These are phyloP conservation scores for Diplodus sargus DNA, from an alignment of 2,797 vertebrate genomes.

Conservation along the genomic window DNA sequence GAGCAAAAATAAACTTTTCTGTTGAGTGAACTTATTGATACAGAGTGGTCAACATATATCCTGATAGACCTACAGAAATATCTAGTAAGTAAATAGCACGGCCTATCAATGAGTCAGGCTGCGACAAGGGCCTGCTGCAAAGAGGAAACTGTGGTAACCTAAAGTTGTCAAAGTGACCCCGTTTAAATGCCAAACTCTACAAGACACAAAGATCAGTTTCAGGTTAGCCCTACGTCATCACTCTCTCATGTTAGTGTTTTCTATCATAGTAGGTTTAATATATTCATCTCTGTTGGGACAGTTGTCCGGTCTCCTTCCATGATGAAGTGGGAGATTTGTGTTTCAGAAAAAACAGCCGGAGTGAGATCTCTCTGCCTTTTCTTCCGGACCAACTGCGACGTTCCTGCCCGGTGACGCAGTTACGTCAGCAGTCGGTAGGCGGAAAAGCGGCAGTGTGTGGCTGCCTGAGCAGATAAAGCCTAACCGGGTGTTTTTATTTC, in stretches of 20 bases:
- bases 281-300: too few species aligned
- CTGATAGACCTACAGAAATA: background rate
- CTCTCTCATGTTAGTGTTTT: background rate
- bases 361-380: slow-evolving; percentile 45
- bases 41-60: background rate
- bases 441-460: slow-evolving; percentile 70
- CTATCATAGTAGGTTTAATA: background rate
- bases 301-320: background rate
- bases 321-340: background rate
- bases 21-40: background rate
- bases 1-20: background rate
- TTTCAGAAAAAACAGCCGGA: slow-evolving; percentile 34
- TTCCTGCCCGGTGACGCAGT: slow-evolving; percentile 53
- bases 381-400: slow-evolving; percentile 38
- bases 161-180: background rate
- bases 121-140: background rate
- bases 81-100: background rate
- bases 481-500: slow-evolving; percentile 53
- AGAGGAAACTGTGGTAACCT: background rate
- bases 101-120: background rate
- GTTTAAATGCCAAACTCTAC: background rate
- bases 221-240: background rate
- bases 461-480: slow-evolving; percentile 37
- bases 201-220: background rate
- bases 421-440: slow-evolving; percentile 71